phyloP scores from a whole-genome alignment of 2,113 vertebrate genomes.

The Zosterops pallidus region DNA sequence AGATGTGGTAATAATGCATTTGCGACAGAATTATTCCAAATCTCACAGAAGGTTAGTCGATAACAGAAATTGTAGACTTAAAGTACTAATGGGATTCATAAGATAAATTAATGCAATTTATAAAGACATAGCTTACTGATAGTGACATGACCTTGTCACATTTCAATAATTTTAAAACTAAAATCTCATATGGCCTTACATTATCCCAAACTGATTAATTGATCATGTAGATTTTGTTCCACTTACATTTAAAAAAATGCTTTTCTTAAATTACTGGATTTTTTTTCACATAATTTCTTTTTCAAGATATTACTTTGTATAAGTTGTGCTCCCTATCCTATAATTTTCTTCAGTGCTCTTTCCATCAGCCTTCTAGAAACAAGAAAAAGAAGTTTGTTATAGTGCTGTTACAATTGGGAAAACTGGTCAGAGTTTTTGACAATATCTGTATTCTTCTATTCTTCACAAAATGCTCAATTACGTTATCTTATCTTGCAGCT shows the following conservation, averaged over 20 bases:
- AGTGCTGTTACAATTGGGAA: fast-evolving
- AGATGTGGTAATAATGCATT: background rate
- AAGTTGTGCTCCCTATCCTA: background rate
- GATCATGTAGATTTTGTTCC: background rate
- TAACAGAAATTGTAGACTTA: background rate
- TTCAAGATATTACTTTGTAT: background rate
- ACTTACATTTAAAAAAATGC: background rate
- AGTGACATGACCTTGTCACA: background rate
- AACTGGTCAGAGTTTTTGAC: background rate
- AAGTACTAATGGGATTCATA: background rate
- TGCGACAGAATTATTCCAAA: background rate
- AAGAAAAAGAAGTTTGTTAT: background rate
- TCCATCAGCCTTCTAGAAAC: background rate
- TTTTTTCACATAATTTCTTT: background rate
- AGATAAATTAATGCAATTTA: background rate
- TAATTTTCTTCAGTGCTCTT: background rate
- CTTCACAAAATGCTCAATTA: background rate
- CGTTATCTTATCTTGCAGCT: background rate
- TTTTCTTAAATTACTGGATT: background rate
- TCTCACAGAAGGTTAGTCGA: background rate
- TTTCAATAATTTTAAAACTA: background rate
- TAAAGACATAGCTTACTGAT: background rate
- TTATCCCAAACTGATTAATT: background rate
- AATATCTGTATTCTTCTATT: background rate
- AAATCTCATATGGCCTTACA: background rate